Evolutionary conservation across 2,113 vertebrate genomes (phyloP).

Genomic region (Gavialis gangeticus): DNA sequence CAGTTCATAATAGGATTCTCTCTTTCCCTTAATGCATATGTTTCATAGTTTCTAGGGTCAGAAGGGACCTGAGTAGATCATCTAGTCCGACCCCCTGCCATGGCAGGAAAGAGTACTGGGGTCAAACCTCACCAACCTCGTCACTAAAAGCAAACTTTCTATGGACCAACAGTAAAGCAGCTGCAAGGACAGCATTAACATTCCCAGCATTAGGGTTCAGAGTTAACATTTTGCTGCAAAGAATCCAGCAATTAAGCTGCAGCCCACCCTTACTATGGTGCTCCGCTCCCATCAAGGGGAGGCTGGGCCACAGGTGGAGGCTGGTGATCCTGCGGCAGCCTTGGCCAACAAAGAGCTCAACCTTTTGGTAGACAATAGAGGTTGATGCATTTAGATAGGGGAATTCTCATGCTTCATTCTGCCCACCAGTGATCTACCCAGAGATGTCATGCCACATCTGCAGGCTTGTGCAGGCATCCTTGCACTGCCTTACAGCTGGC

Average conservation of each 20-base stretch:
- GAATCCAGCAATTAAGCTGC: background rate
- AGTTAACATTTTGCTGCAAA: background rate
- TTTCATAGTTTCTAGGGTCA: too few relatives aligned
- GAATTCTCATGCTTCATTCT: background rate
- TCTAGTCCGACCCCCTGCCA: too few relatives aligned
- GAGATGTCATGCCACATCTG: background rate
- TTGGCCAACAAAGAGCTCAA: background rate
- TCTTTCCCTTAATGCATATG: background rate
- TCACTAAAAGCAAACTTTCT: too few relatives aligned
- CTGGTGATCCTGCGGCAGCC: background rate
- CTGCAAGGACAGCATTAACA: background rate
- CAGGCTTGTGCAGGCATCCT: background rate
- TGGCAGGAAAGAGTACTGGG: too few relatives aligned
- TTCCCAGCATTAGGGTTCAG: background rate
- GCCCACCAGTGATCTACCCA: background rate
- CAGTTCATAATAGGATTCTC: background rate
- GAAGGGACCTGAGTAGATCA: too few relatives aligned
- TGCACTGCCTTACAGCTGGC: background rate
- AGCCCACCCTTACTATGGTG: background rate
- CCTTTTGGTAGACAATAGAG: background rate
- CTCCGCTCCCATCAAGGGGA: background rate
- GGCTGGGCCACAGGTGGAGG: background rate
- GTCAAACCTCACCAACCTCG: too few relatives aligned
- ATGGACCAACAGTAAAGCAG: background rate
- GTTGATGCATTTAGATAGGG: background rate